Base-by-base conservation (phyloP, 2,113 vertebrate genomes). In the Larimichthys polyactis region DNA sequence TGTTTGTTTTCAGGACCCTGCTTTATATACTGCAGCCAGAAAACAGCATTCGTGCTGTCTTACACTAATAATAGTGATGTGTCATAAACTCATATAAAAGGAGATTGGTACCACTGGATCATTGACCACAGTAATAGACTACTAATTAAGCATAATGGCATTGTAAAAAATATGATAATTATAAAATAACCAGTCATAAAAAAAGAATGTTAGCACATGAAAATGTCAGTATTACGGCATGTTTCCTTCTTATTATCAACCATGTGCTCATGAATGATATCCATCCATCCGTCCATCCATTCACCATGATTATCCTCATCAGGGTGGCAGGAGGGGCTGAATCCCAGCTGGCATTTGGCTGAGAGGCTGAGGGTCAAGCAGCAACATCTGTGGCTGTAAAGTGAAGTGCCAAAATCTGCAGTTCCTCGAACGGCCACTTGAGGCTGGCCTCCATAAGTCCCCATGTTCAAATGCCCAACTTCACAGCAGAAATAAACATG, bases 91-190 rank as follows among this genome's bases (percentile, higher is more conserved):
- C 52, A 81, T 46, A 79, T 70, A 60, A 69, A 77, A 74, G 54
- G 36, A 40, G 55, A 72, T 40, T 64, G 59, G 24, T 59, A 29
- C 57, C 24, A 36, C n/a, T 59, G 76, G 66, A 73, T 88, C 70
- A 76, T 79, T 88, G 63, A 71, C 58, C 52, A 63, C 22, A 9
- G 36, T 74, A 76, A 81, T 57, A 66, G n/a, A 65, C 11, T 20
- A 19, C 22, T 84, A 82, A 89, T 89, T 76, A 82, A 48, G 64
- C 59, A 43, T 76, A 78, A 81, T 69, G 60, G 46, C 27, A 48
- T 57, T 27, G 3, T 17, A 54, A 15, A 55, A 55, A 58, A 40
- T 40, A 24, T 69, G 24, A 62, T 78, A 67, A 75, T 76, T 46
- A 20, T 24, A 63, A 57, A 36, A 59, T 51, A 63, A 75, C 12